These are phyloP conservation scores for Brienomyrus brachyistius DNA, from an alignment of 2,113 vertebrate species.

Conservation along the genomic window DNA sequence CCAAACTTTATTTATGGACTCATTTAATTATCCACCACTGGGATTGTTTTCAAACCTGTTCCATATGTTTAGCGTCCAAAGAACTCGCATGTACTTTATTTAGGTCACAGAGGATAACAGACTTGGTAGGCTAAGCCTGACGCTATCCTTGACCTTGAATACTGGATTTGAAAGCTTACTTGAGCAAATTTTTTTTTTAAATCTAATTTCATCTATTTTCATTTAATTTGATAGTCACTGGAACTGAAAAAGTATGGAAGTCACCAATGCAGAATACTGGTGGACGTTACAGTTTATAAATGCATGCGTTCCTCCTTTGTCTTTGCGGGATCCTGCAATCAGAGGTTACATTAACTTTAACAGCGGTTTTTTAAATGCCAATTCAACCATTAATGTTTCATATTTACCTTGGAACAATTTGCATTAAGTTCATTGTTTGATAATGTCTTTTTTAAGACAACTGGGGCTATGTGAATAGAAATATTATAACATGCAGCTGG, in stretches of 20 bases:
- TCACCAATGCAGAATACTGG: neutral
- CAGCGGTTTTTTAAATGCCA: neutral
- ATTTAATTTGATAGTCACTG: neutral
- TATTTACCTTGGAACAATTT: neutral
- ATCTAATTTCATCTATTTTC: neutral
- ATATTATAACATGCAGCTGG: neutral
- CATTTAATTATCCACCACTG: neutral
- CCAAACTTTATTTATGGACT: neutral
- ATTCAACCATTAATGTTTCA: neutral
- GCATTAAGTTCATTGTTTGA: neutral
- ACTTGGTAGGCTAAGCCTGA: neutral
- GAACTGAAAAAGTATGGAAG: neutral
- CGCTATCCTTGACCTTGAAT: neutral
- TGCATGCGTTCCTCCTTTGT: neutral
- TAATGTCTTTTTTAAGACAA: neutral
- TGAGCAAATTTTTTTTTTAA: neutral
- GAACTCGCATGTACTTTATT: neutral
- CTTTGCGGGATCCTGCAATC: neutral
- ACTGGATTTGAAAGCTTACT: neutral
- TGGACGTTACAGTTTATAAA: neutral
- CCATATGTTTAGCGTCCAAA: neutral
- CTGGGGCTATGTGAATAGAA: neutral
- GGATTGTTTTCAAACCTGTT: neutral
- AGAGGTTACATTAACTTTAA: neutral
- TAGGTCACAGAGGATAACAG: neutral